phyloP scores from a whole-genome alignment of 2,113 vertebrate genomes.

The Stegostoma tigrinum region DNA sequence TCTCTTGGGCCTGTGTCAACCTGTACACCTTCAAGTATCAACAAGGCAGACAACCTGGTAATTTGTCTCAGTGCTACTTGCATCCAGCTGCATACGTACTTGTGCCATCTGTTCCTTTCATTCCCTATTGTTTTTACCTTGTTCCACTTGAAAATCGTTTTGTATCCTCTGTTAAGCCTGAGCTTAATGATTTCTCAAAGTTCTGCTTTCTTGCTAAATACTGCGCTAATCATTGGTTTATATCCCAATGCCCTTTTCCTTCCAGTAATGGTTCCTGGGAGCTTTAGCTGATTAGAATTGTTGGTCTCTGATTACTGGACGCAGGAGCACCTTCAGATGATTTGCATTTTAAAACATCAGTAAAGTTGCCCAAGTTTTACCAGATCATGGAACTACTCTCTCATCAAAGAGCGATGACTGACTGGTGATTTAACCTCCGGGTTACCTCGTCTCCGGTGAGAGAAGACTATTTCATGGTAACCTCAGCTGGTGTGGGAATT shows the following conservation, averaged over 20 bases:
- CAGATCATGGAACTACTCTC: no score
- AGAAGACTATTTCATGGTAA: no score
- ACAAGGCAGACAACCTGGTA: not conserved
- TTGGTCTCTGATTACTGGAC: not conserved
- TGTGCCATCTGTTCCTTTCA: not conserved
- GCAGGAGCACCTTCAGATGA: not conserved
- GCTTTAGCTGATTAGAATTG: not conserved
- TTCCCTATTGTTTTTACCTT: not conserved
- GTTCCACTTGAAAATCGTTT: not conserved
- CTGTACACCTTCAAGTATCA: not conserved
- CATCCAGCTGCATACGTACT: not conserved
- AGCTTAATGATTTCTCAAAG: not conserved
- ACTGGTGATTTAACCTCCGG: no score
- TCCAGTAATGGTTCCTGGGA: not conserved
- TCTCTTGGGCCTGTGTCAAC: not conserved
- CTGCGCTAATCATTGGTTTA: not conserved
- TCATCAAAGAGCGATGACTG: no score
- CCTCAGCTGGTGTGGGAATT: no score
- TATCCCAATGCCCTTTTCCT: not conserved
- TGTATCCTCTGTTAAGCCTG: not conserved
- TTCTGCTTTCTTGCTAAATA: not conserved
- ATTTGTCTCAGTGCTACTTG: not conserved
- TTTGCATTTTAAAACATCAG: not conserved
- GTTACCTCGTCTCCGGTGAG: no score
- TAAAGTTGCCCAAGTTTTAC: not conserved